These are phyloP conservation scores for Notoglanidium macrostoma DNA, from an alignment of 2,797 vertebrate genomes.

Conservation along the genomic window DNA sequence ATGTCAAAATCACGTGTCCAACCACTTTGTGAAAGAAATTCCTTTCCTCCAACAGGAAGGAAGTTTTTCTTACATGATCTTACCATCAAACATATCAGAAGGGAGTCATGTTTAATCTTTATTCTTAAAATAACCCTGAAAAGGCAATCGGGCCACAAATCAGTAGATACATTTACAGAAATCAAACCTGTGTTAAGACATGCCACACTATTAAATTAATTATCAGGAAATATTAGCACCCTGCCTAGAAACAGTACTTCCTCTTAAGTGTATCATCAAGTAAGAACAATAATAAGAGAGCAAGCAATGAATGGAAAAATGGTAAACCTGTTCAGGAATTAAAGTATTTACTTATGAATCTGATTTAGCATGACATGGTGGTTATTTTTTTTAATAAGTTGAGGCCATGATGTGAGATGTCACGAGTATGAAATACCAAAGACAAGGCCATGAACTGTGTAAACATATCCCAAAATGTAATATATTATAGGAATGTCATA, in stretches of 20 bases:
- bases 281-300: background rate
- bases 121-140: background rate
- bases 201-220: background rate
- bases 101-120: background rate
- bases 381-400: background rate
- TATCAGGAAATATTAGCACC: background rate
- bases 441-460: background rate
- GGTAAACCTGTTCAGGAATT: background rate
- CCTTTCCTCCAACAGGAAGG: background rate
- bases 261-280: background rate
- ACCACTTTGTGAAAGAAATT: background rate
- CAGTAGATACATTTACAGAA: background rate
- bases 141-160: background rate
- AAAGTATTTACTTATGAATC: background rate
- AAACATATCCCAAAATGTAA: background rate
- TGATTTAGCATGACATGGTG: background rate
- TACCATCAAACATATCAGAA: background rate
- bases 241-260: background rate
- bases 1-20: background rate
- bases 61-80: too few species aligned
- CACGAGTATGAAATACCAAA: background rate
- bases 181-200: background rate
- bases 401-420: background rate
- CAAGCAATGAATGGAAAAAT: background rate
- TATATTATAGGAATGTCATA: background rate